A percentile compares a stretch with the other conserved stretches of the same genome.
These are phyloP conservation scores for Apamea crenata DNA, from an alignment of 2,888 invertebrate genomes.

Conservation along the genomic window DNA sequence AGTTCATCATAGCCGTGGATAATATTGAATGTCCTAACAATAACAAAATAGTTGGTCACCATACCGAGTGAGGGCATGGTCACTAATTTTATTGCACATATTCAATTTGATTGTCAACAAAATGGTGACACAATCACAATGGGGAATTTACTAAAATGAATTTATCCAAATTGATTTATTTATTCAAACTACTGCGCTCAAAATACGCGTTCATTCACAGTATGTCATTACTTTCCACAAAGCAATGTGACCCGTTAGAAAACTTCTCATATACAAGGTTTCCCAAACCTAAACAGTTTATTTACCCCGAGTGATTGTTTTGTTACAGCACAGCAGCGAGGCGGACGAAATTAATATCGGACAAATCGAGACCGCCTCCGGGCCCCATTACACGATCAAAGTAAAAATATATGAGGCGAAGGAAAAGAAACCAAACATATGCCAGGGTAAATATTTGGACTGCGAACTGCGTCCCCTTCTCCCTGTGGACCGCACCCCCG, in stretches of 20 bases:
- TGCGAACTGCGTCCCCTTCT: slow-evolving; percentile 76
- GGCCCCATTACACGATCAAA: slow-evolving; percentile 88
- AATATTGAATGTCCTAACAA: slow-evolving; percentile 12
- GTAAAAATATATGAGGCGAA: slow-evolving; percentile 90
- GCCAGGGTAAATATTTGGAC: slow-evolving; percentile 88
- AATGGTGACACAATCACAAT: slow-evolving; percentile 57
- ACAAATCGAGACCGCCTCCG: slow-evolving; percentile 85
- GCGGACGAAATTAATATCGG: slow-evolving; percentile 86
- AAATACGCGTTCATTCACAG: slow-evolving; percentile 17
- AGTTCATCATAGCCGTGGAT: background rate
- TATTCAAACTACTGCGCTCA: slow-evolving; percentile 28
- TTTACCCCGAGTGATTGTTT: slow-evolving; percentile 71
- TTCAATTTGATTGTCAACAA: slow-evolving; percentile 66
- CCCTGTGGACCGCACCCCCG: slow-evolving; percentile 74
- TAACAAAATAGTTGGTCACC: slow-evolving; percentile 49
- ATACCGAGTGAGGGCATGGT: slow-evolving; percentile 53
- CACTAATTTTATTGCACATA: slow-evolving; percentile 70
- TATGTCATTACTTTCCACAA: slow-evolving; percentile 14
- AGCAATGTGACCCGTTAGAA: slow-evolving; percentile 4
- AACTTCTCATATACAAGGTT: slow-evolving; percentile 52
- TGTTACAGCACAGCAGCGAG: slow-evolving; percentile 70
- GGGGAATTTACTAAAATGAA: slow-evolving; percentile 52
- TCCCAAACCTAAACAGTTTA: slow-evolving; percentile 71
- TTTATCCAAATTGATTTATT: slow-evolving; percentile 50
- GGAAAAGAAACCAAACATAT: slow-evolving; percentile 90